A percentile compares a stretch with the other conserved stretches of the same genome.
These are phyloP conservation scores for Percina caprodes DNA, from an alignment of 2,113 vertebrate genomes.

Conservation along the genomic window DNA sequence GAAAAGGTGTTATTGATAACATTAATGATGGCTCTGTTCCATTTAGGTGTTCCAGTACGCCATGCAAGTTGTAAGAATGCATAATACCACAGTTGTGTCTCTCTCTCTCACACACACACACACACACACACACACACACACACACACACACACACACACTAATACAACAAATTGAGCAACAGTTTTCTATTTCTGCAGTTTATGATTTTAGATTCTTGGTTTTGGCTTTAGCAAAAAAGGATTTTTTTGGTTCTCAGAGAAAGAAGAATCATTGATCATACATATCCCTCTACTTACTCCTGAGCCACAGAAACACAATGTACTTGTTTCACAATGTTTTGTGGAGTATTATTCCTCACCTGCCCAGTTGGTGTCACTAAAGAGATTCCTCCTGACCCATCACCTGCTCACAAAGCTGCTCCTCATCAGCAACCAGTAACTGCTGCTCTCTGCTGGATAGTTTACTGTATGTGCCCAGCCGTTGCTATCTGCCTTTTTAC, in stretches of 20 bases:
- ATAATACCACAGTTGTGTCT: not conserved
- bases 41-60: not conserved
- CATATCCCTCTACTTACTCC: not conserved
- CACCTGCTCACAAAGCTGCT: not conserved
- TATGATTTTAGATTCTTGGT: not conserved
- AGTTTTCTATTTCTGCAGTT: not conserved
- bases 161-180: not conserved
- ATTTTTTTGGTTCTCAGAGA: not conserved
- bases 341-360: not conserved
- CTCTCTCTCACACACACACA: not conserved
- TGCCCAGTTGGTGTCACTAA: not conserved
- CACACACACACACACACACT: not conserved
- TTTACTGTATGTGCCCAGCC: not conserved
- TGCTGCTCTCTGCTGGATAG: no score
- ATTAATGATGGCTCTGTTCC: not conserved
- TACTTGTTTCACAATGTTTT: not conserved
- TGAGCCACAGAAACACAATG: not conserved
- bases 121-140: not conserved
- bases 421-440: not conserved
- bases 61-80: not conserved
- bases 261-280: not conserved
- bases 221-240: not conserved
- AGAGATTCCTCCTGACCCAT: not conserved
- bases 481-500: not conserved
- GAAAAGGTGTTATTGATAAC: not conserved